phyloP scores from a whole-genome alignment of 2,797 vertebrate genomes.

The Enteromius argenteus region DNA sequence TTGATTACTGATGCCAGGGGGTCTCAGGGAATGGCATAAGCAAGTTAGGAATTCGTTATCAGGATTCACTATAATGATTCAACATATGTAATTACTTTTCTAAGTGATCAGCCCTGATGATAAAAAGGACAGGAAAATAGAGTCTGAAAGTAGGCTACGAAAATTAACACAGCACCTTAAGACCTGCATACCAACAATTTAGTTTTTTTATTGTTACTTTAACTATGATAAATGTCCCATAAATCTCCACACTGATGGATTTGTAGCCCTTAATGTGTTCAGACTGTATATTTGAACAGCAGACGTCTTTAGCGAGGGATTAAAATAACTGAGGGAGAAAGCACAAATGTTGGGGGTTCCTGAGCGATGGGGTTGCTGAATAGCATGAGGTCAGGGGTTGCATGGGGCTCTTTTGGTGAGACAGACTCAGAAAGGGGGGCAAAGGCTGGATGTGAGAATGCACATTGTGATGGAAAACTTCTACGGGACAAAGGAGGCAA shows the following conservation, averaged over 20 bases:
- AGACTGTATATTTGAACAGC: slow-evolving; percentile 52
- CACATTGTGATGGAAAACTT: slow-evolving; percentile 83
- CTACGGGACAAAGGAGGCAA: slow-evolving; percentile 77
- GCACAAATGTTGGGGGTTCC: slow-evolving; percentile 70
- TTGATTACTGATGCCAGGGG: slow-evolving; percentile 36
- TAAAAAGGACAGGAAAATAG: not conserved
- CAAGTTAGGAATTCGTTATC: slow-evolving; percentile 3
- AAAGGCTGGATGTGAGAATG: slow-evolving; percentile 74
- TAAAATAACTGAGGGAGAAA: slow-evolving; percentile 66
- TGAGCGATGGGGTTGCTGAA: slow-evolving; percentile 74
- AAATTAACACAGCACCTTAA: not conserved
- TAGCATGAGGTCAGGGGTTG: slow-evolving; percentile 72
- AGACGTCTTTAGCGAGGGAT: slow-evolving; percentile 58
- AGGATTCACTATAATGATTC: not conserved
- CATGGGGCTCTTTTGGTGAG: slow-evolving; percentile 68
- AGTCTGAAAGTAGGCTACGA: not conserved
- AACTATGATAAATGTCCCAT: not conserved
- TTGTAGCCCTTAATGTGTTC: slow-evolving; percentile 42
- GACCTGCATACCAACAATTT: not conserved
- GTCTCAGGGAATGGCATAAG: slow-evolving; percentile 38
- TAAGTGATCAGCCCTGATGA: not conserved
- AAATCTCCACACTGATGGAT: slow-evolving; percentile 39
- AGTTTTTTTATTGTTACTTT: not conserved
- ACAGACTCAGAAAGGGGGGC: slow-evolving; percentile 51
- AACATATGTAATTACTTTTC: not conserved